phyloP scores from a whole-genome alignment of 2,113 vertebrate species.

The Etheostoma spectabile region DNA sequence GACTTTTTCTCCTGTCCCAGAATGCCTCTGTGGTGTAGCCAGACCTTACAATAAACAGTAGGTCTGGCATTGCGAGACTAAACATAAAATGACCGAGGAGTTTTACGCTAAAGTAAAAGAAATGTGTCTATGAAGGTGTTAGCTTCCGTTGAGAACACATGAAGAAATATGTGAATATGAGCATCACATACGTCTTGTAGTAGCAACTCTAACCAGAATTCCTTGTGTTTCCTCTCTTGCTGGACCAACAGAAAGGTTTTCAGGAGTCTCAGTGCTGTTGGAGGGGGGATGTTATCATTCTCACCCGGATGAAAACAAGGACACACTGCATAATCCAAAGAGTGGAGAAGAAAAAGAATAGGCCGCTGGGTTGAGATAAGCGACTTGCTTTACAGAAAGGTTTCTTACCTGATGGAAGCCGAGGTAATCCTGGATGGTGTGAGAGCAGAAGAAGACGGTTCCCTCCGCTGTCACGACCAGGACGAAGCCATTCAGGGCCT shows the following conservation, averaged over 20 bases:
- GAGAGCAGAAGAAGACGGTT: slow-evolving; percentile 84
- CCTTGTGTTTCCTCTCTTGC: neutral
- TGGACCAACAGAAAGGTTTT: neutral
- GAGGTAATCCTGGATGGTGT: slow-evolving; percentile 85
- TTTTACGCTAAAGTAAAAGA: too few relatives aligned
- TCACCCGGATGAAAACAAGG: neutral
- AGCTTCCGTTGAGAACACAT: too few relatives aligned
- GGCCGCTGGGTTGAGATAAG: neutral
- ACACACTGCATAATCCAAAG: neutral
- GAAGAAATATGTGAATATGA: neutral
- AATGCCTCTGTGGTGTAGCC: too few relatives aligned
- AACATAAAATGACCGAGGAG: too few relatives aligned
- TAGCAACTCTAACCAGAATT: neutral
- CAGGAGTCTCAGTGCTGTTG: too few relatives aligned
- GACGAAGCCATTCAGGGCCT: slow-evolving; percentile 85
- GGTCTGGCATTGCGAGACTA: too few relatives aligned
- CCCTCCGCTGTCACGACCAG: slow-evolving; percentile 84
- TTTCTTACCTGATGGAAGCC: slow-evolving; percentile 84
- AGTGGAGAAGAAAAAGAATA: neutral
- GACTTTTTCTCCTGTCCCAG: too few relatives aligned
- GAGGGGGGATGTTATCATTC: too few relatives aligned
- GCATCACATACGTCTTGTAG: neutral
- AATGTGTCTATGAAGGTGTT: too few relatives aligned
- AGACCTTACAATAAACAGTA: too few relatives aligned
- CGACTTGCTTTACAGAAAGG: neutral